Evolutionary conservation across 2,113 vertebrate species (phyloP), one percentile per base, ranked within the genome.

Genomic region (Carollia perspicillata): DNA sequence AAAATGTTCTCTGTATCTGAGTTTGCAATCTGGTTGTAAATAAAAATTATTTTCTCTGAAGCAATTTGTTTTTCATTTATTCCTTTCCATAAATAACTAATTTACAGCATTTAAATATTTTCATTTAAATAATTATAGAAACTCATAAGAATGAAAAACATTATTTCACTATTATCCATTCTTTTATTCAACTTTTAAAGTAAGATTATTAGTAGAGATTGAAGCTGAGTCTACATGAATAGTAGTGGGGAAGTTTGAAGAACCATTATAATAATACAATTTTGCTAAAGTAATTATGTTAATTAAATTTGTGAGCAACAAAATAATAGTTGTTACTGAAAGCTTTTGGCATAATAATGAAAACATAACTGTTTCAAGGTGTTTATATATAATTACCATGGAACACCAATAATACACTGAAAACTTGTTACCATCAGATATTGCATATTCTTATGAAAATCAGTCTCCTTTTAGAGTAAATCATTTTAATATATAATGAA

Each of bases 321-420:
- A 18, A 88, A 33, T 40, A n/a, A 87, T 11, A 84, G 44, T 66
- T 58, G 7, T 88, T 94, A 30, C 55, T 89, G 72, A 37, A 53
- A 94, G 8, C 47, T 68, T 84, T 86, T 23, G 12, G 9, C 23
- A 42, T 35, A 80, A 55, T 47, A 66, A 78, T 81, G n/a, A 84
- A 90, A 94, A 75, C 9, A 63, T 49, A 88, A 13, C n/a, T 96
- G 5, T 66, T 94, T 91, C 55, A 86, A 89, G 11, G 16, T 51
- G 4, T 81, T 68, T 78, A 55, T 28, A 51, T 78, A 55, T 28
- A 51, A 83, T 83, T 7, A 53, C 60, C 37, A 35, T 81, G 51
- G 7, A 83, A 85, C 91, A 53, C 37, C 1, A 89, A 47, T 68
- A 91, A 80, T 40, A 85, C 37, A 30, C 26, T 35, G 12, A 16